phyloP scores from a whole-genome alignment of 2,797 vertebrate genomes.

The Ambastaia sidthimunki region DNA sequence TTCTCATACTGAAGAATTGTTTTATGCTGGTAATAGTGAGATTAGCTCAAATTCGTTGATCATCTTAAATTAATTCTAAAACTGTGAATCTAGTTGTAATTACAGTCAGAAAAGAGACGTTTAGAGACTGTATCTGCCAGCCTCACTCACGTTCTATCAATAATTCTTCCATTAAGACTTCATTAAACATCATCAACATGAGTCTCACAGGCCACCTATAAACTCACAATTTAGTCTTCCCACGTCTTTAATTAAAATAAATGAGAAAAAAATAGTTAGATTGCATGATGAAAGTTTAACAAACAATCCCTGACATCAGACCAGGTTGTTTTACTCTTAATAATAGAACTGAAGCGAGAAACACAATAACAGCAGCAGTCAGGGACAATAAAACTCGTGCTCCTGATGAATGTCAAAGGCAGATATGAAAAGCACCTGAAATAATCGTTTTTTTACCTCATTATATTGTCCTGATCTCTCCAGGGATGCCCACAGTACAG shows the following conservation, averaged over 20 bases:
- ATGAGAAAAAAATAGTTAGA: slow-evolving; percentile 41
- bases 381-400: slow-evolving; percentile 25
- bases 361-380: slow-evolving; percentile 47
- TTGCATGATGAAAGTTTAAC: slow-evolving; percentile 28
- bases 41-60: not conserved
- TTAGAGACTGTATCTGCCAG: slow-evolving; percentile 4
- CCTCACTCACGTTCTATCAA: not conserved
- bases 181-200: slow-evolving; percentile 14
- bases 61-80: slow-evolving; percentile 14
- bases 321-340: slow-evolving; percentile 42
- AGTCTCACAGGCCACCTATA: not conserved
- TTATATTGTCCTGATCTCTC: slow-evolving; percentile 43
- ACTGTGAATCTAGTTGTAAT: not conserved
- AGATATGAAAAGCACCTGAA: slow-evolving; percentile 37
- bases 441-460: slow-evolving; percentile 49
- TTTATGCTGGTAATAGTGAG: not conserved
- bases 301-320: slow-evolving; percentile 45
- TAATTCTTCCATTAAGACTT: not conserved
- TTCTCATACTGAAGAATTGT: not conserved
- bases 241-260: slow-evolving; percentile 45
- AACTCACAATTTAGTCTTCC: slow-evolving; percentile 14
- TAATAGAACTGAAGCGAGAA: slow-evolving; percentile 33
- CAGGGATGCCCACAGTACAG: slow-evolving; percentile 6
- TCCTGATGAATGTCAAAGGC: slow-evolving; percentile 22
- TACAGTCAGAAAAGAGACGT: not conserved